These are phyloP conservation scores for Amphipoea oculea DNA, from an alignment of 2,888 invertebrate genomes.

Conservation along the genomic window DNA sequence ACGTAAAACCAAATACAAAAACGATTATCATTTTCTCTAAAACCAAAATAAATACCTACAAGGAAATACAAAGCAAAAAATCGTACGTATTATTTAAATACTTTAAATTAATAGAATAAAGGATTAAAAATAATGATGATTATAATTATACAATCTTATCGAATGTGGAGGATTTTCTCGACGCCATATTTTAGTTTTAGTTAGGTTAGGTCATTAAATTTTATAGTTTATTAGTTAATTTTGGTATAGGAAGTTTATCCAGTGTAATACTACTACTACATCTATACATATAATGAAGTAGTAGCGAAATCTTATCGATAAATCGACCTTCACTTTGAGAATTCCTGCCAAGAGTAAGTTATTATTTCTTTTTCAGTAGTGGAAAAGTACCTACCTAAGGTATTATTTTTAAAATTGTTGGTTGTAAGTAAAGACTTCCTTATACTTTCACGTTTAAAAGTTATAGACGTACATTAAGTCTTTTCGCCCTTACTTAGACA, in stretches of 20 bases:
- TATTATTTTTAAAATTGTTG: not conserved
- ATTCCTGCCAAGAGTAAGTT: not conserved
- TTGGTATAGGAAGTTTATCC: too few species aligned
- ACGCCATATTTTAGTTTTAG: too few species aligned
- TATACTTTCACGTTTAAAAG: not conserved
- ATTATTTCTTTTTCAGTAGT: not conserved
- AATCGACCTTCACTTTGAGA: not conserved
- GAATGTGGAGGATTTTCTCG: not conserved
- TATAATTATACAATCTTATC: not conserved
- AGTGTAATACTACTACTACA: too few species aligned
- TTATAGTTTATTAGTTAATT: too few species aligned
- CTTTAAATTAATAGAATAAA: not conserved
- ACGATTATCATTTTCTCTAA: not conserved
- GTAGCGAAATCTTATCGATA: conserved; percentile 8
- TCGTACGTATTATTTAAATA: not conserved
- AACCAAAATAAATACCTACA: conserved; percentile 2
- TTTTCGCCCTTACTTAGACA: not conserved
- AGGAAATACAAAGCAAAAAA: not conserved
- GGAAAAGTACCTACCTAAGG: not conserved
- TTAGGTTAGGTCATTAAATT: too few species aligned
- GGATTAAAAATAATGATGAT: not conserved
- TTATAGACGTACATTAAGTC: not conserved
- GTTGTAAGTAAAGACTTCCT: not conserved
- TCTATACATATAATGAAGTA: too few species aligned
- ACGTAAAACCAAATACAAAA: not conserved